Evolutionary conservation across 2,113 vertebrate species (phyloP).

Genomic region (Daphoenositta chrysoptera): DNA sequence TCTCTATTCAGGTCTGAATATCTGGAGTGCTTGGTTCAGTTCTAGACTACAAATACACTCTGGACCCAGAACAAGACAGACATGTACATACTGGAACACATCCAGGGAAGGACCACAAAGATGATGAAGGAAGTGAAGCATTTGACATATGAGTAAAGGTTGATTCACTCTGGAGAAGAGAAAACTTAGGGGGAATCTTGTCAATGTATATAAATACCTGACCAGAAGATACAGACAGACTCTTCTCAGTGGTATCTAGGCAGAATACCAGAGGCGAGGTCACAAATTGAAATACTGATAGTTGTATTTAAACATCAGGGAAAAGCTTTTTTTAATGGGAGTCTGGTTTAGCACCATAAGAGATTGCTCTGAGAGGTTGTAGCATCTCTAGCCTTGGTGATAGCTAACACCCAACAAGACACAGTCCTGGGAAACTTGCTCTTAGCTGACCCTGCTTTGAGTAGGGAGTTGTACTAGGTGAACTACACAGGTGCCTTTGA

Average conservation of each 20-base stretch:
- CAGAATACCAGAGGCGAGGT: background rate
- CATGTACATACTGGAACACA: background rate
- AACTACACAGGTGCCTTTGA: background rate
- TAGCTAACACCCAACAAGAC: background rate
- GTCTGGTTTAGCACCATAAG: background rate
- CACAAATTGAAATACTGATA: background rate
- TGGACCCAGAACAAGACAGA: background rate
- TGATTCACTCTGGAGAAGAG: background rate
- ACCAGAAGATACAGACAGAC: background rate
- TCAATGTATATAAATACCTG: background rate
- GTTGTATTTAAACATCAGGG: background rate
- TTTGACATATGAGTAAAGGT: background rate
- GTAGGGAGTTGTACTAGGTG: background rate
- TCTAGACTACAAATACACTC: background rate
- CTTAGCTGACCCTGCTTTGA: background rate
- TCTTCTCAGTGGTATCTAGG: background rate
- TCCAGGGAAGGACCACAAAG: background rate
- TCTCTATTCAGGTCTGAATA: background rate
- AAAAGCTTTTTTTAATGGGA: background rate
- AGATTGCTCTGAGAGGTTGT: background rate
- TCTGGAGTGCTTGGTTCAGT: background rate
- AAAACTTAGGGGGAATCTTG: background rate
- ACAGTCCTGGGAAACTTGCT: background rate
- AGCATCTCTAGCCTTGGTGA: background rate
- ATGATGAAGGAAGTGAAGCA: background rate